Conservation (phyloP, 2,888 invertebrate species). For the Melanargia galathea region DNA sequence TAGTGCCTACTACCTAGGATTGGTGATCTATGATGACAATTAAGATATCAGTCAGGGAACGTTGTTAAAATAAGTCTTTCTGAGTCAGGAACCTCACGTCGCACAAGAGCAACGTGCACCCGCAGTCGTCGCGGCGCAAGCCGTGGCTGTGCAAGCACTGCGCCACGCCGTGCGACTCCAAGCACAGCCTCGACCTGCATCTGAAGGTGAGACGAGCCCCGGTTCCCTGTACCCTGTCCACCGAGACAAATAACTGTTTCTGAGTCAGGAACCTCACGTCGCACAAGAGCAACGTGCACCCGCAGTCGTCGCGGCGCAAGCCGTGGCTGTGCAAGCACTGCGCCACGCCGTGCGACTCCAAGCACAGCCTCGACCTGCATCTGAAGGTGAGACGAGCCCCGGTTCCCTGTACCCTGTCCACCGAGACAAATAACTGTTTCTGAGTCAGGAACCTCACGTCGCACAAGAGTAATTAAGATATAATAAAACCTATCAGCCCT, state of each 20-base stretch:
- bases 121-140: conserved; percentile 61
- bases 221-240: no score
- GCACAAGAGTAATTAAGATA: conserved; percentile 74
- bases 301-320: conserved; percentile 61
- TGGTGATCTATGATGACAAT: no score
- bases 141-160: conserved; percentile 76
- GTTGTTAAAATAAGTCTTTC: not conserved
- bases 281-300: conserved; percentile 76
- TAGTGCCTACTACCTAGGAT: no score
- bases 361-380: conserved; percentile 55
- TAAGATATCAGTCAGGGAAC: no score
- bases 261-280: conserved; percentile 71
- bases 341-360: conserved; percentile 59
- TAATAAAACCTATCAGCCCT: no score
- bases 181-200: conserved; percentile 55
- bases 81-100: conserved; percentile 71
- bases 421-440: not conserved
- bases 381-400: conserved; percentile 51
- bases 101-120: conserved; percentile 76
- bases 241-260: not conserved
- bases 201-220: conserved; percentile 60
- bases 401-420: no score
- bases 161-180: conserved; percentile 59
- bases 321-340: conserved; percentile 76
- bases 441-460: conserved; percentile 71